Evolutionary conservation across 1,140 invertebrate genomes (phyloP), one percentile per base, ranked within the genome.

Genomic region (Ceratosolen solmsi): DNA sequence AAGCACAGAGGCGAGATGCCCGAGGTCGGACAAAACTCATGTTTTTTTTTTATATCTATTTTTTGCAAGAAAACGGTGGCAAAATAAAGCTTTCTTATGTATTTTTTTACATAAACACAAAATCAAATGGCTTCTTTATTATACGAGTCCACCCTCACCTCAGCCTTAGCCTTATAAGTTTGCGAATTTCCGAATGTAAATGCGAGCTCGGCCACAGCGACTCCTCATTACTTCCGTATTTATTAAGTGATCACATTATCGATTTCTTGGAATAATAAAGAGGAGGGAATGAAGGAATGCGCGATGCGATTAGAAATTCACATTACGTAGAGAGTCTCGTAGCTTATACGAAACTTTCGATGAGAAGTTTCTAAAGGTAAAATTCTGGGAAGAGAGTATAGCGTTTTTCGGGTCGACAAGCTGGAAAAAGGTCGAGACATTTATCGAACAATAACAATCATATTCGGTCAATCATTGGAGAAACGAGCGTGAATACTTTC

Each of bases 31-130:
- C 27, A 1, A 27, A 77, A 4, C 36, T 5, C 22, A 9, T 41
- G 2, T 72, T 72, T 75, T 33, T 72, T 84, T 82, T 78, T 83
- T 83, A 78, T 79, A 81, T 71, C 75, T 88, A 89, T 89, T 90
- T 92, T 92, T 92, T 91, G 91, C 91, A 92, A 92, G 90, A 92
- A 91, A 91, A 92, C 90, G 90, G 91, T 91, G 90, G 91, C 90
- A 90, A 91, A 92, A 92, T 91, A 91, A 92, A 92, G 90, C 90
- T 91, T 91, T 91, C 91, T 91, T 92, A 91, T 92, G 90, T 92
- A 90, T 88, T 91, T 87, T 87, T 91, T 91, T 91, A 91, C 90
- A 91, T 91, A 91, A 91, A 91, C 86, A 49, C 77, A 27, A 82
- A 78, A 77, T 63, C 54, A 20, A 22, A 54, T 60, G 68, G 36